Evolutionary conservation across 1,140 invertebrate genomes (phyloP).

Genomic region (Lerema accius): DNA sequence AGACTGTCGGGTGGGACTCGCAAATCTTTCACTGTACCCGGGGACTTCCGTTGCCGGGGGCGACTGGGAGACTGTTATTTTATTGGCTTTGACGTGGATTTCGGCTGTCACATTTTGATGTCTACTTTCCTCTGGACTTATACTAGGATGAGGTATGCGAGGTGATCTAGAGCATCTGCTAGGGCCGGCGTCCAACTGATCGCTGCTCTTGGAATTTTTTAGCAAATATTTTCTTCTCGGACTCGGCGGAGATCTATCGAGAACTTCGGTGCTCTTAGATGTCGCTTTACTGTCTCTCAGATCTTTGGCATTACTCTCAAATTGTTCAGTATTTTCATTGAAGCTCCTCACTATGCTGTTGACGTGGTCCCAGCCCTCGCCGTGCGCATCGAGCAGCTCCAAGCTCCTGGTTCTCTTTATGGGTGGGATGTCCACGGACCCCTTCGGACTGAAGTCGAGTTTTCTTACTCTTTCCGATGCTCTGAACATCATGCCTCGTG

Average conservation of each 20-base stretch:
- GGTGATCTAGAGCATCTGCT: slow-evolving; percentile 60
- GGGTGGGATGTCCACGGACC: slow-evolving; percentile 84
- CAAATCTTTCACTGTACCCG: slow-evolving; percentile 57
- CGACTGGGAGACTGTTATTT: slow-evolving; percentile 66
- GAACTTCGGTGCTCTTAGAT: slow-evolving; percentile 74
- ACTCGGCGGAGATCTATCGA: slow-evolving; percentile 62
- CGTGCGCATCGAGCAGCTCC: slow-evolving; percentile 83
- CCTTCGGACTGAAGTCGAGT: slow-evolving; percentile 82
- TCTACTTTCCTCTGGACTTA: slow-evolving; percentile 42
- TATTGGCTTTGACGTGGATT: slow-evolving; percentile 75
- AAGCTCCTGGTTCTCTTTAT: slow-evolving; percentile 86
- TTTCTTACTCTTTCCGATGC: slow-evolving; percentile 83
- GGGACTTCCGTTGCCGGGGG: slow-evolving; percentile 59
- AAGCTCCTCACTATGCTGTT: slow-evolving; percentile 67
- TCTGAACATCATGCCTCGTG: slow-evolving; percentile 83
- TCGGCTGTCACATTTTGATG: slow-evolving; percentile 77
- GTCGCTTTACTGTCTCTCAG: slow-evolving; percentile 66
- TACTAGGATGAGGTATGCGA: slow-evolving; percentile 38
- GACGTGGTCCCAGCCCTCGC: slow-evolving; percentile 74
- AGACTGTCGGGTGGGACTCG: slow-evolving; percentile 58
- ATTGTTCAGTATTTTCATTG: slow-evolving; percentile 66
- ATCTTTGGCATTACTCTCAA: slow-evolving; percentile 69
- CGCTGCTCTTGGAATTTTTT: slow-evolving; percentile 74
- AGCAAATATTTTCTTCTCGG: slow-evolving; percentile 59
- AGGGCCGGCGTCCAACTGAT: slow-evolving; percentile 66